Evolutionary conservation across 2,113 vertebrate genomes (phyloP).

Genomic region (Oryzias javanicus): DNA sequence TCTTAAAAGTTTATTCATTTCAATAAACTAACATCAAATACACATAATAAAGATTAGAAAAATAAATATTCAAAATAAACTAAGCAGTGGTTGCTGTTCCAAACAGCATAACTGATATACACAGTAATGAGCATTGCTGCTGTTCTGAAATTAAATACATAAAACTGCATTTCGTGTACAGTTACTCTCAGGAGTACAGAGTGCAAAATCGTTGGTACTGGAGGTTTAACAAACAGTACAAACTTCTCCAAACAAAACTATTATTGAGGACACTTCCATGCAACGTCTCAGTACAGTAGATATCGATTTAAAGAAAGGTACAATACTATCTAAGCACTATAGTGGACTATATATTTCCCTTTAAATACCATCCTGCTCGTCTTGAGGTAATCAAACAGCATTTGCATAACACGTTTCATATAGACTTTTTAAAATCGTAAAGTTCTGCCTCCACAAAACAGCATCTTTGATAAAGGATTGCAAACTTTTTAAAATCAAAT

Average conservation of each 20-base stretch:
- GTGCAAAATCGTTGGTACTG: constrained; percentile 19
- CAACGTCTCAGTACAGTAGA: constrained; percentile 51
- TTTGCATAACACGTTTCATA: constrained; percentile 69
- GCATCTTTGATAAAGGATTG: constrained; percentile 60
- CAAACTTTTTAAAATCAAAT: constrained; percentile 36
- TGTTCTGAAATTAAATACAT: constrained; percentile 59
- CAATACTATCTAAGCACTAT: constrained; percentile 48
- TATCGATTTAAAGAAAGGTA: constrained; percentile 27
- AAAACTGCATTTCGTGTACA: constrained; percentile 64
- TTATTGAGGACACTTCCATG: constrained; percentile 46
- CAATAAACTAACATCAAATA: constrained; percentile 71
- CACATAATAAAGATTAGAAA: constrained; percentile 69
- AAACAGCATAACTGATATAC: constrained; percentile 33
- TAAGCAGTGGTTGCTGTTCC: constrained; percentile 42
- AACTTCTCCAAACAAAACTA: constrained; percentile 27
- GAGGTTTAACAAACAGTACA: constrained; percentile 31
- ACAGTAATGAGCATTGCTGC: constrained; percentile 37
- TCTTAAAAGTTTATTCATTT: constrained; percentile 58
- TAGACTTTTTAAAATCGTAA: constrained; percentile 25
- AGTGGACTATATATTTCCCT: constrained; percentile 30
- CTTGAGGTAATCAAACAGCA: constrained; percentile 70
- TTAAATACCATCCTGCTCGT: constrained; percentile 28
- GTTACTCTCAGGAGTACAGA: constrained; percentile 17
- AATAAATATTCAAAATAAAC: constrained; percentile 64
- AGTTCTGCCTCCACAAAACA: constrained; percentile 21